phyloP scores from a whole-genome alignment of 2,888 invertebrate genomes.

The Polydrusus pterygomalis region DNA sequence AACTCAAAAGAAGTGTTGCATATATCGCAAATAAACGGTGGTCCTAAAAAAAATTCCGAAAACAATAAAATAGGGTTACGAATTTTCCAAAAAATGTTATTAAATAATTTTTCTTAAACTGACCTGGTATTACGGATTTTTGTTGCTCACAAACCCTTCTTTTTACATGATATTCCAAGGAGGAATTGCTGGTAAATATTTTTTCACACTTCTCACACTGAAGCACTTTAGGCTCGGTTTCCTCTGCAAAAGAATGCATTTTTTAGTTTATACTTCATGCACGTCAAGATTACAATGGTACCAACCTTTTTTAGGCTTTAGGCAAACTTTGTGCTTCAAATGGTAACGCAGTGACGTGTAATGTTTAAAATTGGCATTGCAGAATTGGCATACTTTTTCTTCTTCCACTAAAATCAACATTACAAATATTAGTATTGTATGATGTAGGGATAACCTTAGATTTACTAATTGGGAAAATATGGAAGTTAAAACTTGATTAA shows the following conservation, averaged over 20 bases:
- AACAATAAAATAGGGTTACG: too few relatives aligned
- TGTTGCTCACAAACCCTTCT: constrained; percentile 52
- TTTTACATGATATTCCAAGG: constrained; percentile 52
- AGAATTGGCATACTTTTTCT: constrained; percentile 42
- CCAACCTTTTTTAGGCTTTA: constrained; percentile 49
- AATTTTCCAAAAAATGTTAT: too few relatives aligned
- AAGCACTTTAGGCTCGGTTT: constrained; percentile 48
- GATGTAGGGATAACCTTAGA: background rate
- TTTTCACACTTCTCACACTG: constrained; percentile 54
- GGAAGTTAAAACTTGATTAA: too few relatives aligned
- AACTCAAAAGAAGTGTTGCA: constrained; percentile 51
- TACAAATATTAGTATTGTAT: too few relatives aligned
- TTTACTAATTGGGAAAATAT: too few relatives aligned
- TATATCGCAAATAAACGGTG: constrained; percentile 53
- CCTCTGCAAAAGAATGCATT: constrained; percentile 36
- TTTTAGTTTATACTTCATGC: background rate
- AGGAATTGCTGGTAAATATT: constrained; percentile 53
- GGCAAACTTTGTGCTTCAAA: constrained; percentile 50
- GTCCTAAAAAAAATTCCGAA: constrained; percentile 36
- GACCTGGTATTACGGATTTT: constrained; percentile 42
- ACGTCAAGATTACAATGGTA: background rate
- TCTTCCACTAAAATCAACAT: constrained; percentile 44
- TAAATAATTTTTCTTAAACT: background rate
- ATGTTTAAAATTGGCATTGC: constrained; percentile 51
- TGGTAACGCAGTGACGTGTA: constrained; percentile 54